phyloP scores from a whole-genome alignment of 2,888 invertebrate genomes.

The Agrypnus murinus region DNA sequence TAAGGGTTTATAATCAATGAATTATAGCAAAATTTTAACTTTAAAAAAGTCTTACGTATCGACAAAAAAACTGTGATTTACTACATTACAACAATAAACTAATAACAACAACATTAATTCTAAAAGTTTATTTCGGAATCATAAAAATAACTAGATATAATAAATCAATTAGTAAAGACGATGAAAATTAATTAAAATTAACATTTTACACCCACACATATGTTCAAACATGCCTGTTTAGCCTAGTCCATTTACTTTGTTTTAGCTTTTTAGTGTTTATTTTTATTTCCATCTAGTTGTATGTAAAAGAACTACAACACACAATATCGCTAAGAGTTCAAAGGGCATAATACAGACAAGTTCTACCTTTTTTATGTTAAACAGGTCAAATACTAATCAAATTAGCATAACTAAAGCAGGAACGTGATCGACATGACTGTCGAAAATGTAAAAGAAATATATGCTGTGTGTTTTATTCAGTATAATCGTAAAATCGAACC shows the following conservation, averaged over 20 bases:
- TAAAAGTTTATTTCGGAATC: not conserved
- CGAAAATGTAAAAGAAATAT: not conserved
- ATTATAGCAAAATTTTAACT: too few relatives aligned
- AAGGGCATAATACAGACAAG: not conserved
- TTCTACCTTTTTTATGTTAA: not conserved
- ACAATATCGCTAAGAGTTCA: not conserved
- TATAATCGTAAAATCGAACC: not conserved
- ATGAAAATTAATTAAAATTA: too few relatives aligned
- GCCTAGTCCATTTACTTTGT: not conserved
- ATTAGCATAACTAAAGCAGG: not conserved
- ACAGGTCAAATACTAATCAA: constrained; percentile 5
- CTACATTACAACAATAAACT: too few relatives aligned
- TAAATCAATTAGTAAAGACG: not conserved
- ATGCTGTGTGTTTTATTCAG: not conserved
- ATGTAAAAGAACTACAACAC: not conserved
- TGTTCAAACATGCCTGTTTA: too few relatives aligned
- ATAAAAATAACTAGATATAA: not conserved
- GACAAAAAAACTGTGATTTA: too few relatives aligned
- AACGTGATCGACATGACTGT: not conserved
- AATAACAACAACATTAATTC: too few relatives aligned
- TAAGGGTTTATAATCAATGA: too few relatives aligned
- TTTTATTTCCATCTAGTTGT: too few relatives aligned
- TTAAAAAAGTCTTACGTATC: too few relatives aligned
- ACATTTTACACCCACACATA: too few relatives aligned
- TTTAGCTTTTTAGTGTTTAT: not conserved